Evolutionary conservation across 2,888 invertebrate genomes (phyloP), one percentile per base, ranked within the genome.

Genomic region (Cheilosia urbana): DNA sequence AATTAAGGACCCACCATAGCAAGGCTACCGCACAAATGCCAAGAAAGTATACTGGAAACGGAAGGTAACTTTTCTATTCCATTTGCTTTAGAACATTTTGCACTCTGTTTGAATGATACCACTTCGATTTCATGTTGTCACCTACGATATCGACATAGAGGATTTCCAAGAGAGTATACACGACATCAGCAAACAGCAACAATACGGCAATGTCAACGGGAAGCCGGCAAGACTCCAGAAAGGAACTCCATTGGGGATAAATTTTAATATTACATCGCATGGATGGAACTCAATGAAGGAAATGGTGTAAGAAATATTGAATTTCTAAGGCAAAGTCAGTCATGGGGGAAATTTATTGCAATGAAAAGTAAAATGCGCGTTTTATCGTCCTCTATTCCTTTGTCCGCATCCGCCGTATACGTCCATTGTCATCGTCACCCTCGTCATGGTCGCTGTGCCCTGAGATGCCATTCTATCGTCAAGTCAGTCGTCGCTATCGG

Each of bases 241-340:
- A 66, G 79, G 71, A 63, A 60, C 76, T 66, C 69, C 51, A 66
- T 51, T 30, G 58, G 42, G 71, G 81, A 81, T 81, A 76, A 76
- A 88, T 88, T 88, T 88, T 88, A 88, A 87, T 88, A 87, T 88
- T 85, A 87, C 88, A 87, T 85, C 88, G 88, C 88, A 87, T 88
- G 88, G 88, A 88, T 88, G 87, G 78, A 88, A 78, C 87, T 88
- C 88, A 88, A 88, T 88, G 88, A 88, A 88, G 88, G 88, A 88
- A 88, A 88, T 88, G 88, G 88, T 87, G 88, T 88, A 88, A 88
- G 87, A 88, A 88, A 88, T 87, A 88, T 88, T 88, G 88, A 88
- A 88, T 88, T 88, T 88, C 87, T 81, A 81, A 76, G 76, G 76
- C 81, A 62, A 77, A 37, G 47, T 68, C 85, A 81, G 81, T 81